A percentile compares a stretch with the other conserved stretches of the same genome.
phyloP scores from a whole-genome alignment of 2,113 vertebrate species.

The Pithys albifrons region DNA sequence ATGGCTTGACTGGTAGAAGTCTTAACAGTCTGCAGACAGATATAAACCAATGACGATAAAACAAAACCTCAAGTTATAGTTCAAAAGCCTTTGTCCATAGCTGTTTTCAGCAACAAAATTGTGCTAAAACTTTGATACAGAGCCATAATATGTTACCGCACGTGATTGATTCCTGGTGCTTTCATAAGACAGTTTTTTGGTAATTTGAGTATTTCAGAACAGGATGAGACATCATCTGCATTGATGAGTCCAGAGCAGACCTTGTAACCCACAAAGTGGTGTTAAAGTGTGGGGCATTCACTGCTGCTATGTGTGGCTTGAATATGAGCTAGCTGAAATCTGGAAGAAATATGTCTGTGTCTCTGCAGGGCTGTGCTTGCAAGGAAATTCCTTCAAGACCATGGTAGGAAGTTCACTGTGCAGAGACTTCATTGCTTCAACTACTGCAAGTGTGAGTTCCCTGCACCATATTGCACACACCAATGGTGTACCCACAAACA shows the following conservation, averaged over 20 bases:
- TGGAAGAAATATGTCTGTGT: background rate
- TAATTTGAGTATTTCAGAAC: background rate
- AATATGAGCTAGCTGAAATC: background rate
- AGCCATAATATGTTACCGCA: background rate
- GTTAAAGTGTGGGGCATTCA: fast-evolving
- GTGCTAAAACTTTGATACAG: background rate
- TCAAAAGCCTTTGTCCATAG: background rate
- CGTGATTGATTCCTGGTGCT: background rate
- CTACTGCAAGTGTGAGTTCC: background rate
- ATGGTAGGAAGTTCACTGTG: background rate
- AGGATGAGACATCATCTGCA: background rate
- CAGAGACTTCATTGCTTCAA: background rate
- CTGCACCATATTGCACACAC: background rate
- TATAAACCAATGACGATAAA: background rate
- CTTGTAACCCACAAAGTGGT: fast-evolving
- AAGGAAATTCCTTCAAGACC: background rate
- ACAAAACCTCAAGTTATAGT: background rate
- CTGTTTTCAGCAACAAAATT: background rate
- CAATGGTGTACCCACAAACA: background rate
- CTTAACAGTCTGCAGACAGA: background rate
- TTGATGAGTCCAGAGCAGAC: background rate
- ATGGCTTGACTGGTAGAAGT: background rate
- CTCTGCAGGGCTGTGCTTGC: background rate
- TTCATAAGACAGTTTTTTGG: background rate
- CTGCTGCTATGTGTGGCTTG: background rate